Conservation (phyloP, 2,888 invertebrate genomes). For the Drosophila neotestacea region DNA sequence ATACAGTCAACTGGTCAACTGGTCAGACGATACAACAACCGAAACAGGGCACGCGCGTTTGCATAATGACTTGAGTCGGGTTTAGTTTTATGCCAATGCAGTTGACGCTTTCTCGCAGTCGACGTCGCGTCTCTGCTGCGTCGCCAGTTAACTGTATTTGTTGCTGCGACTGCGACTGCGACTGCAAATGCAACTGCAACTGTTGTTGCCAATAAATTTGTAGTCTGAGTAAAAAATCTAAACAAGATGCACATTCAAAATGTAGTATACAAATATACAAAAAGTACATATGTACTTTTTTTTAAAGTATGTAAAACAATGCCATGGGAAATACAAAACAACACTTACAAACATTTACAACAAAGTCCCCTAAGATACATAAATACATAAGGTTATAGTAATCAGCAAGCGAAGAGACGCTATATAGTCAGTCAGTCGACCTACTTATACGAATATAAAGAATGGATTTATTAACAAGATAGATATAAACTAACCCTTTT, state of each 20-base stretch:
- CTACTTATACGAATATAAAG: neutral
- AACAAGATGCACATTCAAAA: conserved; percentile 34
- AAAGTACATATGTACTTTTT: neutral
- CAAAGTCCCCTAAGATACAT: conserved; percentile 2
- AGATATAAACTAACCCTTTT: neutral
- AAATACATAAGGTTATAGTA: neutral
- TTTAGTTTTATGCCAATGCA: conserved; percentile 76
- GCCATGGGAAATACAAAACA: neutral
- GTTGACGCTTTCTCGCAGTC: conserved; percentile 44
- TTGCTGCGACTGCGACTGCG: conserved; percentile 13
- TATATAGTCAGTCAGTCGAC: neutral
- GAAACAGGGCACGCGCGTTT: conserved; percentile 79
- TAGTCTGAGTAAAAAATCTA: conserved; percentile 24
- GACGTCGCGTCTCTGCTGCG: conserved; percentile 22
- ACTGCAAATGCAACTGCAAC: conserved; percentile 2
- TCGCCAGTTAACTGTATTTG: conserved; percentile 26
- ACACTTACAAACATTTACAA: neutral
- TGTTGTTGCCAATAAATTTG: conserved; percentile 8
- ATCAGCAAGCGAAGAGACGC: neutral
- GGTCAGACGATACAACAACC: conserved; percentile 74
- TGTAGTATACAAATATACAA: neutral
- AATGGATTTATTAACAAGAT: neutral
- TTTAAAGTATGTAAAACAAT: conserved; percentile 5
- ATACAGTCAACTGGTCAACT: conserved; percentile 12
- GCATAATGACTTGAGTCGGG: conserved; percentile 79